Percentiles rank a stretch among this genome's conserved stretches.
Conservation (phyloP, 2,113 vertebrate species). For the Ancistrus triradiatus region DNA sequence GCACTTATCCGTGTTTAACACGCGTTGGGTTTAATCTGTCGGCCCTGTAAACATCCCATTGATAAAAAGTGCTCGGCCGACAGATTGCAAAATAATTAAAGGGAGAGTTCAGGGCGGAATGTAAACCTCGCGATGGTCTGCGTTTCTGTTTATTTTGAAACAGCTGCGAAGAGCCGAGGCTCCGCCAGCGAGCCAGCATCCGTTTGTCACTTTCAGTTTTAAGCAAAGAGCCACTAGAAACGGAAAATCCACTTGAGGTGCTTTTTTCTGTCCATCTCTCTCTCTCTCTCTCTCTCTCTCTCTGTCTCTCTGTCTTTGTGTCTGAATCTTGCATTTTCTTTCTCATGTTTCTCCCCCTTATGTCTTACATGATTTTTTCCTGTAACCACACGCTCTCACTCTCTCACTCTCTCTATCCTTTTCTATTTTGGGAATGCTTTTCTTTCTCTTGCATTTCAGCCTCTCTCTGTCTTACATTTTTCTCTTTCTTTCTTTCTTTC, state of each 20-base stretch:
- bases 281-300: not conserved
- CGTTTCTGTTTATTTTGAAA: constrained; percentile 73
- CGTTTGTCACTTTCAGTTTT: constrained; percentile 56
- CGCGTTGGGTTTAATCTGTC: constrained; percentile 71
- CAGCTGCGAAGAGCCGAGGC: constrained; percentile 59
- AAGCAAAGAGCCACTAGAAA: constrained; percentile 52
- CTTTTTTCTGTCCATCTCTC: constrained; percentile 26
- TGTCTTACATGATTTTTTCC: no score
- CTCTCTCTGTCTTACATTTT: not conserved
- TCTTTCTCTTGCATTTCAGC: not conserved
- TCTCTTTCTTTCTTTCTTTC: no score
- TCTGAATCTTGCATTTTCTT: not conserved
- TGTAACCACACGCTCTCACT: not conserved
- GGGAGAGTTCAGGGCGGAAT: constrained; percentile 65
- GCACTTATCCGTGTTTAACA: constrained; percentile 65
- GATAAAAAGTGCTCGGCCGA: constrained; percentile 76
- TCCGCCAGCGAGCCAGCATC: constrained; percentile 52
- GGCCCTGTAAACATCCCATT: constrained; percentile 74
- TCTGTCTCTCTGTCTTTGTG: not conserved
- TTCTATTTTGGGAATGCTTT: not conserved
- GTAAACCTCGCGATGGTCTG: constrained; percentile 62
- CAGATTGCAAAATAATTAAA: constrained; percentile 73
- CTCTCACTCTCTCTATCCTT: not conserved
- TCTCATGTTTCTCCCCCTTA: no score
- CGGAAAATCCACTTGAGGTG: constrained; percentile 45